phyloP scores from a whole-genome alignment of 1,140 invertebrate species.

The Pemphigus obesinymphae region DNA sequence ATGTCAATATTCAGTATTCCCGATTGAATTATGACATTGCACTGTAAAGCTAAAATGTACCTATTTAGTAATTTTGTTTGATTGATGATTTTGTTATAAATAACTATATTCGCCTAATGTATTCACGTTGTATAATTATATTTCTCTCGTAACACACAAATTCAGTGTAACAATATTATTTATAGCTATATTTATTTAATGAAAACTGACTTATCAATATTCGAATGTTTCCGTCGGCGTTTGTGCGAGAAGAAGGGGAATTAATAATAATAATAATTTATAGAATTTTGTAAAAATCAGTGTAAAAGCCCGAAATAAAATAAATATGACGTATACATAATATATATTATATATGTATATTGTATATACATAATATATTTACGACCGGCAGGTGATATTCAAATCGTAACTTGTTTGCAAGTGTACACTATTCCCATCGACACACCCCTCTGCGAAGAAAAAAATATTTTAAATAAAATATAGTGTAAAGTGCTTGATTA shows the following conservation, averaged over 20 bases:
- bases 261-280: neutral
- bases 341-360: too few relatives aligned
- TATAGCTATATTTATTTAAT: neutral
- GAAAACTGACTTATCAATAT: neutral
- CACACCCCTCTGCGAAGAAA: neutral
- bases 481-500: conserved; percentile 5
- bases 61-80: too few relatives aligned
- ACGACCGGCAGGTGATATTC: neutral
- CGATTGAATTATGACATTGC: too few relatives aligned
- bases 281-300: neutral
- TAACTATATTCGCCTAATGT: too few relatives aligned
- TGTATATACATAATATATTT: neutral
- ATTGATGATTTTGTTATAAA: too few relatives aligned
- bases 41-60: too few relatives aligned
- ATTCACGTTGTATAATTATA: too few relatives aligned
- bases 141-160: too few relatives aligned
- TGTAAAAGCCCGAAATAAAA: neutral
- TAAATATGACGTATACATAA: too few relatives aligned
- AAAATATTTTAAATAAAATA: conserved; percentile 7
- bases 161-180: too few relatives aligned
- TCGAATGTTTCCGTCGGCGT: neutral
- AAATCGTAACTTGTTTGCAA: neutral
- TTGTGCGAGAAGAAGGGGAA: neutral
- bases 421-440: neutral
- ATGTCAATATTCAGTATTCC: too few relatives aligned